These are phyloP conservation scores for Polydrusus pterygomalis DNA, from an alignment of 2,888 invertebrate species.

Conservation along the genomic window DNA sequence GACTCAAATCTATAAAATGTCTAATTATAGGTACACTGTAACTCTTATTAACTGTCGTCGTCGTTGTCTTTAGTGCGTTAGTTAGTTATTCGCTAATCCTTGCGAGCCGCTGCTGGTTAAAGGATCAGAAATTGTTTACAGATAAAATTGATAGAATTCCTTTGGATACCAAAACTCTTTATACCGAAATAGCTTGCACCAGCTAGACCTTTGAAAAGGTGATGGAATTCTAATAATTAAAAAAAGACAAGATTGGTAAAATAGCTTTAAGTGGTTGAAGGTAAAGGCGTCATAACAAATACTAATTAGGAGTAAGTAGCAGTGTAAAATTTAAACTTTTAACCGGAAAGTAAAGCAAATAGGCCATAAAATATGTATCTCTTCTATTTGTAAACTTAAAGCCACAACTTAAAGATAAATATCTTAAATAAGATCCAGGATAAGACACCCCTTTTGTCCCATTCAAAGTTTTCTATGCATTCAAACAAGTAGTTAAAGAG, in stretches of 20 bases:
- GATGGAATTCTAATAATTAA: slow-evolving; percentile 7
- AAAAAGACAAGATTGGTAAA: background rate
- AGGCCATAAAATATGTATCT: no score
- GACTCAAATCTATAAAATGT: no score
- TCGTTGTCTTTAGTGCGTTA: no score
- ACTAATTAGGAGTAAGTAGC: no score
- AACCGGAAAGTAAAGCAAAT: no score
- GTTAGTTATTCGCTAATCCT: no score
- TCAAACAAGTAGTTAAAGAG: slow-evolving; percentile 48
- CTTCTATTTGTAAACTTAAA: background rate
- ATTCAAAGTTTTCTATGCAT: slow-evolving; percentile 43
- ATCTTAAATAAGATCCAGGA: slow-evolving; percentile 1
- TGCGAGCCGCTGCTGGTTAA: no score
- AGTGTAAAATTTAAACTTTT: no score
- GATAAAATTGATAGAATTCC: slow-evolving; percentile 21
- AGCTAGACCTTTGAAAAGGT: background rate
- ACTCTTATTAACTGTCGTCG: no score
- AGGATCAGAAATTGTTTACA: slow-evolving; percentile 26
- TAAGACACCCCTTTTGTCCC: slow-evolving; percentile 18
- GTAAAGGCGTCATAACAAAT: no score
- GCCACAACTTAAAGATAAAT: background rate
- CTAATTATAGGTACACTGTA: no score
- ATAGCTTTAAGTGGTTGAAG: background rate
- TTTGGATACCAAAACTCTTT: slow-evolving; percentile 20
- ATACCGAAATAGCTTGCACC: slow-evolving; percentile 22